Base-by-base conservation (phyloP, 2,113 vertebrate species). In the Ceratotherium simum region DNA sequence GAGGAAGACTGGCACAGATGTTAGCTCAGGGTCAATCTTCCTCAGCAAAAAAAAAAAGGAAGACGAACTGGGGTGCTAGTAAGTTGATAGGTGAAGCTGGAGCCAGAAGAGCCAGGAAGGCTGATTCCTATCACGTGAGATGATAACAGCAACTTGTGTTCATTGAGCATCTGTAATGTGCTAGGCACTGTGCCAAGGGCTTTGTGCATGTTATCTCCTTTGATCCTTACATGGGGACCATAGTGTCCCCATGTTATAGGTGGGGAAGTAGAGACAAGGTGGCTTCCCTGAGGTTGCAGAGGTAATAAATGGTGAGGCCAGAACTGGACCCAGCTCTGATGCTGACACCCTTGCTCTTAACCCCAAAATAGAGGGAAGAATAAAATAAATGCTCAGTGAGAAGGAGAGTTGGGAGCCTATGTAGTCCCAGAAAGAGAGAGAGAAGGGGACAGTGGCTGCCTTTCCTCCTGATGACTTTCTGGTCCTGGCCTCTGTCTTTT, bases 151-250 rank as follows among this genome's bases (percentile, higher is more conserved):
- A 31, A 62, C 42, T 64, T 16, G 5, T 69, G 39, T 79, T 86
- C 67, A 67, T 72, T 86, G 87, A 93, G 87, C 31, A 90, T 96
- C 90, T 92, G 73, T 79, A 95, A 73, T 46, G 67, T 36, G n/a
- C 73, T n/a, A 82, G 79, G 87, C 73, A 75, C 65, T 67, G 6
- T 73, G 65, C 89, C 95, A 69, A 84, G 64, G 39, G 75, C 73
- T 95, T 95, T 81, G 79, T 17, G 2, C 6, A 3, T 54, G 31
- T 84, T 79, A 75, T 78, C 56, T 20, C 65, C 65, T 92, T 67
- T 94, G 93, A 91, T 93, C 36, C 13, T 72, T 84, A 75, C 33
- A 13, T 31, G 54, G 93, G 62, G 54, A 58, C 17, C 65, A 18
- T 64, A 46, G 54, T 54, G 62, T 39, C 62, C 82, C 36, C 51